Conservation (phyloP, 2,113 vertebrate species). For the Nycticorax nycticorax region DNA sequence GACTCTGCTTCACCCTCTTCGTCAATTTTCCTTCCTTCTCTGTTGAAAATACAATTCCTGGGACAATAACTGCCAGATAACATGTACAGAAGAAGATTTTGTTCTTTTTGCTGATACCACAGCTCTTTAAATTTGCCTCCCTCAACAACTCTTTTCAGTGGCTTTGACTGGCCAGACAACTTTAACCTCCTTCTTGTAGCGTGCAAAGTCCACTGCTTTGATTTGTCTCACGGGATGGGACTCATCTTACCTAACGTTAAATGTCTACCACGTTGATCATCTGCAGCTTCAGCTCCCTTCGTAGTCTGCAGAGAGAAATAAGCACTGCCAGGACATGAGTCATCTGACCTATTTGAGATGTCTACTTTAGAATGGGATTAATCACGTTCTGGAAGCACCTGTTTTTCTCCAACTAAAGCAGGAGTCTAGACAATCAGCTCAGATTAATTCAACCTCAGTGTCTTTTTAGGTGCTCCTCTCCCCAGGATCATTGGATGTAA, state of each 20-base stretch:
- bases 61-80: background rate
- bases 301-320: slow-evolving; percentile 23
- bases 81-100: background rate
- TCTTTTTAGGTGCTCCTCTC: slow-evolving; percentile 12
- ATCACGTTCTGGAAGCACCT: slow-evolving; percentile 26
- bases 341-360: slow-evolving; percentile 55
- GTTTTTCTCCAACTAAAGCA: slow-evolving; percentile 29
- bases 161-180: background rate
- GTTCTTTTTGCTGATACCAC: background rate
- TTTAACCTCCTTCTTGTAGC: background rate
- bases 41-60: background rate
- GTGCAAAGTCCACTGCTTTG: background rate
- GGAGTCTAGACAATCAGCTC: slow-evolving; percentile 51
- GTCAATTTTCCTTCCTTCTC: background rate
- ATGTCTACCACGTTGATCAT: background rate
- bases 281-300: slow-evolving; percentile 2
- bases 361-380: slow-evolving; percentile 53
- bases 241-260: background rate
- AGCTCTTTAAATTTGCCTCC: background rate
- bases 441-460: background rate
- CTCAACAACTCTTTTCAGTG: background rate
- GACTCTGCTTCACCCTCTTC: background rate
- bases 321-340: slow-evolving; percentile 52
- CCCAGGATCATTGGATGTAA: background rate
- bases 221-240: background rate